Conservation (phyloP, 2,888 invertebrate species). For the Gibbula magus region DNA sequence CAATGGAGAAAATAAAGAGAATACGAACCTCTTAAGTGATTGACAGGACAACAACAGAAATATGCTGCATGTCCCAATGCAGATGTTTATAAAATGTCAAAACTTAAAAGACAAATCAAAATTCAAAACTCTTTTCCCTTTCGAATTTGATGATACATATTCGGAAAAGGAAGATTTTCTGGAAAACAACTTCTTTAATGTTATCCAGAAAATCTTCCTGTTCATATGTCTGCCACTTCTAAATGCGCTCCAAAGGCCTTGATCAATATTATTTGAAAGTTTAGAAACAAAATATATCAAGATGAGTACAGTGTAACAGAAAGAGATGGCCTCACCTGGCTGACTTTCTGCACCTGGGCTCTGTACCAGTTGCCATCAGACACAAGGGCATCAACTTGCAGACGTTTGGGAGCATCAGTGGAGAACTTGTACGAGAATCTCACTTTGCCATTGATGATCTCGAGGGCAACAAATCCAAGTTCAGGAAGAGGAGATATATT, state of each 20-base stretch:
- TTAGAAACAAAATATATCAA: background rate
- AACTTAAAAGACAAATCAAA: background rate
- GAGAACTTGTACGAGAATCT: constrained; percentile 84
- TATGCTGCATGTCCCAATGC: background rate
- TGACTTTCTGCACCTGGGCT: constrained; percentile 78
- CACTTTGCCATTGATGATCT: constrained; percentile 88
- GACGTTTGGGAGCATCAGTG: constrained; percentile 88
- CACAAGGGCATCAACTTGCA: constrained; percentile 82
- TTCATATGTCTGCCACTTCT: too few species aligned
- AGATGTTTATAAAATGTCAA: background rate
- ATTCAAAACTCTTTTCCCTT: background rate
- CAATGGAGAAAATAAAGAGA: background rate
- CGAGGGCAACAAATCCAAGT: constrained; percentile 89
- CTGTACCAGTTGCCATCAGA: constrained; percentile 94
- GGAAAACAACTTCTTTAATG: too few species aligned
- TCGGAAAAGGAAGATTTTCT: too few species aligned
- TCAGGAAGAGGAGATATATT: constrained; percentile 80
- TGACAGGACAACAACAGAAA: background rate
- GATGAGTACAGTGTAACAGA: too few species aligned
- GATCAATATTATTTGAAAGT: background rate
- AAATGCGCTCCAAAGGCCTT: background rate
- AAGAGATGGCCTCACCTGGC: constrained; percentile 59
- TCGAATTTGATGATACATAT: background rate
- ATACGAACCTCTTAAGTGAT: background rate
- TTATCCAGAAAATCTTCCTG: too few species aligned